Evolutionary conservation across 2,113 vertebrate species (phyloP), one percentile per base, ranked within the genome.

Genomic region (Brachyistius frenatus): DNA sequence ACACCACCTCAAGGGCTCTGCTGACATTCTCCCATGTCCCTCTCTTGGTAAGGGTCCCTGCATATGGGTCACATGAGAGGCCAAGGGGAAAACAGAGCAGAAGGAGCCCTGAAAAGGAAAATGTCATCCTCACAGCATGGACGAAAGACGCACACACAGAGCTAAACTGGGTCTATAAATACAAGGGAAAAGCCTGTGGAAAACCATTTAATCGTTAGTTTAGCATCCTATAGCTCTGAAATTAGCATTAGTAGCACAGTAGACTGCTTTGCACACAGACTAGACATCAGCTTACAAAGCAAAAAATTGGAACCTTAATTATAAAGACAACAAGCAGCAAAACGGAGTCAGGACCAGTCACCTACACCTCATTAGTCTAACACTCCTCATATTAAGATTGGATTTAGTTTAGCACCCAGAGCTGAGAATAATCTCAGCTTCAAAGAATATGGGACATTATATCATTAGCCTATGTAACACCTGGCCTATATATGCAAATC

Each of bases 1-100:
- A 60, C 64, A 49, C 76, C 75, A 52, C 86, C 87, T 88, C 83
- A 79, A 78, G 86, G 86, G 76, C 82, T 86, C 58, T 23, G 41
- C 66, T 93, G 91, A 92, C 92, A 90, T 93, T 93, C 88, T 92
- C 86, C 74, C 79, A 61, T 83, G 82, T 81, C 68, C 67, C 82
- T 73, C 58, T 68, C 78, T 44, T 60, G 66, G 74, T 87, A 54
- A 83, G 83, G 80, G 79, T 76, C 80, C 61, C 62, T 75, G 72
- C 67, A 85, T 86, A 78, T 80, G 81, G 89, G 90, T 88, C 88
- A 91, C 33, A 69, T 55, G 64, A 85, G 81, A 84, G 81, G 85
- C 83, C 81, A 87, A 81, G 50, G 84, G 88, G 56, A 73, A 81
- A 90, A 79, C 74, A 54, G 72, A 86, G 87, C 81, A 85, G 44